phyloP scores from a whole-genome alignment of 92 coral and sea anemone genomes.

The Porites rus region DNA sequence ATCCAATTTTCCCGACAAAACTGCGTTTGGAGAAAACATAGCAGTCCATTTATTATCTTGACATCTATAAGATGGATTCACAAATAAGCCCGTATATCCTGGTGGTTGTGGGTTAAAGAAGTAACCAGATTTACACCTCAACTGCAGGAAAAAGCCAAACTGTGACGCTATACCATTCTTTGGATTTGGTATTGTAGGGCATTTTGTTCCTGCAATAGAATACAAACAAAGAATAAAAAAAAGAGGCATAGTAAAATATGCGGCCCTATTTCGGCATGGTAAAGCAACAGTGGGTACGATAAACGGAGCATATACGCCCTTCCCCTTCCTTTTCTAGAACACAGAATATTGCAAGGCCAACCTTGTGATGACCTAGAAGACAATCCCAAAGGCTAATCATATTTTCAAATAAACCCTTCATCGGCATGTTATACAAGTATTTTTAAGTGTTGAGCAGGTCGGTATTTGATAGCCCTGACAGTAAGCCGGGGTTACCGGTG shows the following conservation, averaged over 20 bases:
- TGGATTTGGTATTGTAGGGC: conserved; percentile 60
- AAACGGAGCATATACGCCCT: no score
- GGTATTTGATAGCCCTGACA: neutral
- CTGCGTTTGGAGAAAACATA: neutral
- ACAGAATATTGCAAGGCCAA: no score
- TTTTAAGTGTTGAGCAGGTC: neutral
- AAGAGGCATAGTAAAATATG: neutral
- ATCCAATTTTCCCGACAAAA: conserved; percentile 65
- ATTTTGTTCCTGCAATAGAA: conserved; percentile 43
- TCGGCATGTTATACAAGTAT: neutral
- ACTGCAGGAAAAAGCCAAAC: conserved; percentile 2
- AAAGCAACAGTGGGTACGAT: no score
- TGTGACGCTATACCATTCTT: conserved; percentile 52
- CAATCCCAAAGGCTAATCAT: no score
- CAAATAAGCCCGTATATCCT: conserved; percentile 30
- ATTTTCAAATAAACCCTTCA: no score
- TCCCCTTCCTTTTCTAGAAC: no score
- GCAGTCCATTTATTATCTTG: conserved; percentile 61
- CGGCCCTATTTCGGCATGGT: no score
- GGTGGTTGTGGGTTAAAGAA: conserved; percentile 79
- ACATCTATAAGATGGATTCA: conserved; percentile 57
- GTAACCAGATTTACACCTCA: conserved; percentile 66
- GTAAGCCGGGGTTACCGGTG: neutral
- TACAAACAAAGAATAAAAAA: neutral
- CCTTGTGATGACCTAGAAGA: no score